Evolutionary conservation across 2,113 vertebrate genomes (phyloP).

Genomic region (Lycocorax pyrrhopterus): DNA sequence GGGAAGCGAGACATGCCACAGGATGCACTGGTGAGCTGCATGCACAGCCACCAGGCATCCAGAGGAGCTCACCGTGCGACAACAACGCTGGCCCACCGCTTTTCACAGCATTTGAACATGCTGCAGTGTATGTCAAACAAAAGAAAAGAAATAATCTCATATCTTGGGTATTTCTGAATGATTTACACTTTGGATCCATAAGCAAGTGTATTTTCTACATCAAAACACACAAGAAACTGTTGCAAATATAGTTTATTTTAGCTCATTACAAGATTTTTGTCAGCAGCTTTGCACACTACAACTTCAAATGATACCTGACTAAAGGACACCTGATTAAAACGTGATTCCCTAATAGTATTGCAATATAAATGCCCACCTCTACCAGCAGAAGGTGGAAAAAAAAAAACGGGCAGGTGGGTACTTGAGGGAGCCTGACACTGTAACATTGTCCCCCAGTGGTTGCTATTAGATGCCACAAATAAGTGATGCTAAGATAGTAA

Average conservation of each 20-base stretch:
- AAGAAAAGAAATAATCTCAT: background rate
- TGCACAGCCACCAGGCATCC: background rate
- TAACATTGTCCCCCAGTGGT: fast-evolving
- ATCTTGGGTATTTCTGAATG: background rate
- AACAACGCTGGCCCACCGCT: fast-evolving
- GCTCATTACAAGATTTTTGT: background rate
- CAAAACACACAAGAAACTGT: background rate
- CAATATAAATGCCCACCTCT: background rate
- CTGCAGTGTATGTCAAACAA: background rate
- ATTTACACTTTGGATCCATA: background rate
- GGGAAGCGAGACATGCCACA: background rate
- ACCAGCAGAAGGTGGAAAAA: background rate
- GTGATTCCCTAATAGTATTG: background rate
- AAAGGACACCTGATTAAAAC: background rate
- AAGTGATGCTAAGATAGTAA: background rate
- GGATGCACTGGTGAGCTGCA: background rate
- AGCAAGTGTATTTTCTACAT: background rate
- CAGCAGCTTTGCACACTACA: background rate
- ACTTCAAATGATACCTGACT: background rate
- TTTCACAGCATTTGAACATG: background rate
- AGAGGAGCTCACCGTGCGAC: fast-evolving
- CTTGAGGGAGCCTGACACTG: background rate
- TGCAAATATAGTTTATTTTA: background rate
- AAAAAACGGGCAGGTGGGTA: background rate
- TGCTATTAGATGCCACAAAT: background rate